Conservation (phyloP, 1,140 invertebrate genomes). For the Lordiphosa stackelbergi region DNA sequence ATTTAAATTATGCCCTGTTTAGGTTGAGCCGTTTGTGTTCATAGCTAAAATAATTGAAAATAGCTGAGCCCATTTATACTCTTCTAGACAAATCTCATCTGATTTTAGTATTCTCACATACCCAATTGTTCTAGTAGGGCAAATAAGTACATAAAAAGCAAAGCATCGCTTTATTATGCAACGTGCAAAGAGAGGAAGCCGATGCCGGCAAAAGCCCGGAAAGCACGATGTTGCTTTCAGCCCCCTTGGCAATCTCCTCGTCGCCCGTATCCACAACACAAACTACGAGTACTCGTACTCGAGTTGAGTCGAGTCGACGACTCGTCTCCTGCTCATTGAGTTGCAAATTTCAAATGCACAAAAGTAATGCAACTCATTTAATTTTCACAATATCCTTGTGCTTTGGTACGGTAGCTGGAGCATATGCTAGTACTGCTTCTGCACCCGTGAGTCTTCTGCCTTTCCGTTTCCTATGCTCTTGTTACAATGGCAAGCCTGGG, state of each 20-base stretch:
- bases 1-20: no score
- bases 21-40: no score
- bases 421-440: constrained; percentile 7
- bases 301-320: constrained; percentile 15
- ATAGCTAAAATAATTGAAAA: no score
- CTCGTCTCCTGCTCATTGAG: constrained; percentile 57
- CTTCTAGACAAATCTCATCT: not conserved
- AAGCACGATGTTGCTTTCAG: constrained; percentile 33
- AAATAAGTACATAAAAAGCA: constrained; percentile 14
- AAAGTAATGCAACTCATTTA: constrained; percentile 73
- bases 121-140: not conserved
- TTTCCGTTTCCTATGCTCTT: constrained; percentile 57
- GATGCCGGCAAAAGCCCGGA: constrained; percentile 27
- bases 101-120: not conserved
- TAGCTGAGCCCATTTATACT: no score
- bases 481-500: constrained; percentile 48
- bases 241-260: constrained; percentile 2
- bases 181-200: constrained; percentile 49
- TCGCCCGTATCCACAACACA: constrained; percentile 3
- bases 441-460: constrained; percentile 2
- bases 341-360: constrained; percentile 73
- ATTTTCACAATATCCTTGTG: constrained; percentile 71
- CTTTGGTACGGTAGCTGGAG: constrained; percentile 45
- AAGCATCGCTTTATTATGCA: constrained; percentile 46
- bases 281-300: constrained; percentile 13